Conservation (phyloP, 2,888 invertebrate species). For the Agrotis clavis region DNA sequence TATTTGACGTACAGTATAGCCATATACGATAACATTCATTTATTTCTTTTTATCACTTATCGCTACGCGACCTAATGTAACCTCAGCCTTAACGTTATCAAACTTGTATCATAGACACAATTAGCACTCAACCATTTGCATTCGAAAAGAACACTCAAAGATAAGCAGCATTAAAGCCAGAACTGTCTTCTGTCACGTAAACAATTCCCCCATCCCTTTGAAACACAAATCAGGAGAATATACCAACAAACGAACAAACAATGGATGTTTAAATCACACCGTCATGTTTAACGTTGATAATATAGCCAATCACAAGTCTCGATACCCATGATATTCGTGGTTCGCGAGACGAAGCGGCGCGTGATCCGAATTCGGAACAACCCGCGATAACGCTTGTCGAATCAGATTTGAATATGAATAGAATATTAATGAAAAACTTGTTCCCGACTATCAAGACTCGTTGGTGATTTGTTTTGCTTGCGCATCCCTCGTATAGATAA, state of each 20-base stretch:
- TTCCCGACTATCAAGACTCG: slow-evolving; percentile 75
- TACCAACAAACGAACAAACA: slow-evolving; percentile 56
- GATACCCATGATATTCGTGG: slow-evolving; percentile 79
- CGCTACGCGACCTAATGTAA: too few species aligned
- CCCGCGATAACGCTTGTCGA: slow-evolving; percentile 83
- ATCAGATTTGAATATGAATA: slow-evolving; percentile 89
- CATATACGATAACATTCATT: too few species aligned
- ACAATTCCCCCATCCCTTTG: slow-evolving; percentile 27
- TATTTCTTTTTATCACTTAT: too few species aligned
- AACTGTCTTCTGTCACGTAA: slow-evolving; percentile 58
- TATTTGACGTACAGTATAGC: too few species aligned
- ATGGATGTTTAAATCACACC: slow-evolving; percentile 65
- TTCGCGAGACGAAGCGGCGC: slow-evolving; percentile 74
- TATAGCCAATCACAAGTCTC: slow-evolving; percentile 84
- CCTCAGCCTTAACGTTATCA: slow-evolving; percentile 9
- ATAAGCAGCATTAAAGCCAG: slow-evolving; percentile 45
- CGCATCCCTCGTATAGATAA: slow-evolving; percentile 54
- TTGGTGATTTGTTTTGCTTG: slow-evolving; percentile 73
- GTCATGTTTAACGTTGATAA: slow-evolving; percentile 79
- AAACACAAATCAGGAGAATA: slow-evolving; percentile 56
- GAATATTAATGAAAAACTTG: slow-evolving; percentile 89
- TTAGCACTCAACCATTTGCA: slow-evolving; percentile 45
- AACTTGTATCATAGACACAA: slow-evolving; percentile 27
- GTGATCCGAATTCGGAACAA: slow-evolving; percentile 82
- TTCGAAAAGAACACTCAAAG: slow-evolving; percentile 48